These are phyloP conservation scores for Corynorhinus townsendii DNA, from an alignment of 2,113 vertebrate genomes.

Conservation along the genomic window DNA sequence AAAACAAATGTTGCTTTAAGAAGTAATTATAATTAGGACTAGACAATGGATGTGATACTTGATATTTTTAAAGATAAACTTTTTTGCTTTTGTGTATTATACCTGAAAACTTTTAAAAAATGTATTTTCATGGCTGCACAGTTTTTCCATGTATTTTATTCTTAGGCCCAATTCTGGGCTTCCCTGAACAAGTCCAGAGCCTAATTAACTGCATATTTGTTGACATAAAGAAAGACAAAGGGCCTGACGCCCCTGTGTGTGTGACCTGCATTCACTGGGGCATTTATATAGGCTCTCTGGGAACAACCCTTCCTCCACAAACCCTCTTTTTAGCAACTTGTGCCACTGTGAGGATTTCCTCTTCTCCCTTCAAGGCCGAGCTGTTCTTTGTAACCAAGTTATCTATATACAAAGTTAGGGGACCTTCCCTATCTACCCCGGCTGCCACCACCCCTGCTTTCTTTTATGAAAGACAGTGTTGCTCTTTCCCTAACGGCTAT, in stretches of 20 bases:
- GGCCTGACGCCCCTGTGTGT: background rate
- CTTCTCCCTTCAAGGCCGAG: background rate
- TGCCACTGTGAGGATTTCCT: background rate
- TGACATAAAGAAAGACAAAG: background rate
- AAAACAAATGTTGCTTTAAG: conserved; percentile 83
- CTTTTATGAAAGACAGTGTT: background rate
- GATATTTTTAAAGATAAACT: conserved; percentile 84
- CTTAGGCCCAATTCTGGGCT: background rate
- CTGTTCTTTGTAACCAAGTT: background rate
- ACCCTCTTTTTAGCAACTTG: background rate
- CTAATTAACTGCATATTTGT: background rate
- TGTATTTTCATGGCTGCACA: conserved; percentile 81
- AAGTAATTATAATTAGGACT: conserved; percentile 78
- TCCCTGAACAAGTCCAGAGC: background rate
- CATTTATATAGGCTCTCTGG: background rate
- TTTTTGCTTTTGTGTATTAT: conserved; percentile 86
- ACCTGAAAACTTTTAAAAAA: conserved; percentile 75
- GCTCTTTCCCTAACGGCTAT: background rate
- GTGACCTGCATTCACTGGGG: background rate
- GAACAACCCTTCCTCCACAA: background rate
- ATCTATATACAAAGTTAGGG: background rate
- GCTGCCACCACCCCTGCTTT: background rate
- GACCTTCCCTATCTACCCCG: background rate
- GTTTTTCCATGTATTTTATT: conserved; percentile 53
- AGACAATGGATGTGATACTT: conserved; percentile 84